A percentile compares a stretch with the other conserved stretches of the same genome.
These are phyloP conservation scores for Brachionus koreanus DNA, from an alignment of 1,140 invertebrate genomes.

Conservation along the genomic window DNA sequence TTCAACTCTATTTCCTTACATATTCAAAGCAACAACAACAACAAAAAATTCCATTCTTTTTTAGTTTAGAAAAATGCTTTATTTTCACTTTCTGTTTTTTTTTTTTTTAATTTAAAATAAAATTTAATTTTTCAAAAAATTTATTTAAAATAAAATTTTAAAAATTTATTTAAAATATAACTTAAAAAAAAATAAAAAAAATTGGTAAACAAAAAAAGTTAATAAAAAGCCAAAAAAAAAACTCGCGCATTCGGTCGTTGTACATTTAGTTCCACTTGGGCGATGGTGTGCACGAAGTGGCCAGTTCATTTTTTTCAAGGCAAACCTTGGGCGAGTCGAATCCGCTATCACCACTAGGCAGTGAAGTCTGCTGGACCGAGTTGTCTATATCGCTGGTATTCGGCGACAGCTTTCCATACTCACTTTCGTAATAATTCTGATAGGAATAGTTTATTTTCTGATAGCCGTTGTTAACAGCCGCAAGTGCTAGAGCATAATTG, in stretches of 20 bases:
- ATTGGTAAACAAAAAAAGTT: neutral
- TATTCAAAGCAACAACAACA: too few species aligned
- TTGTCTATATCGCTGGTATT: neutral
- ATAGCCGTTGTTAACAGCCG: neutral
- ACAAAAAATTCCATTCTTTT: neutral
- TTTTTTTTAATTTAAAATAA: too few species aligned
- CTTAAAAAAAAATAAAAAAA: neutral
- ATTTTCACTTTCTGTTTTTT: too few species aligned
- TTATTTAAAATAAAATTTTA: neutral
- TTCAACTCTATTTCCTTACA: neutral
- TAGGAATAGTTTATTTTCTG: slow-evolving; percentile 7
- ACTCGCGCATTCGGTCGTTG: neutral
- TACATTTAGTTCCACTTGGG: slow-evolving; percentile 13
- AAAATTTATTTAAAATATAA: slow-evolving; percentile 8
- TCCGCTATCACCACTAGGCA: slow-evolving; percentile 2
- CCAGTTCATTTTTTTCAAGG: neutral
- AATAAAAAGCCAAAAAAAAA: neutral
- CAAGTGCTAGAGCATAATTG: neutral
- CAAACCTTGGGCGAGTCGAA: slow-evolving; percentile 28
- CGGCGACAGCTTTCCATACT: slow-evolving; percentile 5
- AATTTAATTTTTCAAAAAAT: too few species aligned
- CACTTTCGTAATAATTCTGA: neutral
- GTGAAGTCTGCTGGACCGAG: neutral
- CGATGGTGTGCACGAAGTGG: neutral
- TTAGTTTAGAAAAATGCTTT: too few species aligned